Conservation (phyloP, 1,140 invertebrate genomes). For the Ostrea denselamellosa region DNA sequence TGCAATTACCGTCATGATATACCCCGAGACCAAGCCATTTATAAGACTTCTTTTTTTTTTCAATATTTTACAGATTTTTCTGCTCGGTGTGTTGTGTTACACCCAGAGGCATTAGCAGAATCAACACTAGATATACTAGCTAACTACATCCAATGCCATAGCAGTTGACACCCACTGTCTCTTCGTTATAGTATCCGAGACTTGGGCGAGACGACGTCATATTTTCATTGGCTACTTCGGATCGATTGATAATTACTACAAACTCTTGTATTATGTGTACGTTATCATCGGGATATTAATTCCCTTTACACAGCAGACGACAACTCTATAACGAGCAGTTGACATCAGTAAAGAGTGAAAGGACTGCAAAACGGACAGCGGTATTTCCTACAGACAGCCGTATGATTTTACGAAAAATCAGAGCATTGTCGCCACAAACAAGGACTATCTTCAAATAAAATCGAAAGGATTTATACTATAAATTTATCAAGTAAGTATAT, state of each 20-base stretch:
- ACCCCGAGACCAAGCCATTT: background rate
- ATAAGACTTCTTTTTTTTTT: slow-evolving; percentile 7
- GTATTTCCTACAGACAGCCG: background rate
- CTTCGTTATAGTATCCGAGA: background rate
- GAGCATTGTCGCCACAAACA: background rate
- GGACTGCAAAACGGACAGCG: background rate
- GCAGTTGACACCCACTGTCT: background rate
- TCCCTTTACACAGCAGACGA: slow-evolving; percentile 32
- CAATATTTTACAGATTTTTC: slow-evolving; percentile 38
- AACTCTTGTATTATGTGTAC: slow-evolving; percentile 31
- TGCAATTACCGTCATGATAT: slow-evolving; percentile 17
- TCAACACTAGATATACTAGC: background rate
- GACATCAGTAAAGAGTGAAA: slow-evolving; percentile 13
- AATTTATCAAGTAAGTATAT: slow-evolving; percentile 1
- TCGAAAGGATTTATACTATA: background rate
- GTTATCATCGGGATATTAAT: slow-evolving; percentile 38
- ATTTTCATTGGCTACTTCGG: slow-evolving; percentile 35
- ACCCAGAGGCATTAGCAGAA: background rate
- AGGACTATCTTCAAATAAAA: slow-evolving; percentile 20
- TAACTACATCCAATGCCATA: background rate
- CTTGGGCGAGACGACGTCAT: slow-evolving; percentile 32
- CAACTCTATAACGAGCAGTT: slow-evolving; percentile 15
- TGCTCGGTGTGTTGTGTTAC: slow-evolving; percentile 1
- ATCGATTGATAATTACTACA: slow-evolving; percentile 40
- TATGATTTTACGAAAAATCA: background rate